Evolutionary conservation across 1,140 invertebrate species (phyloP).

Genomic region (Drosophila eugracilis): DNA sequence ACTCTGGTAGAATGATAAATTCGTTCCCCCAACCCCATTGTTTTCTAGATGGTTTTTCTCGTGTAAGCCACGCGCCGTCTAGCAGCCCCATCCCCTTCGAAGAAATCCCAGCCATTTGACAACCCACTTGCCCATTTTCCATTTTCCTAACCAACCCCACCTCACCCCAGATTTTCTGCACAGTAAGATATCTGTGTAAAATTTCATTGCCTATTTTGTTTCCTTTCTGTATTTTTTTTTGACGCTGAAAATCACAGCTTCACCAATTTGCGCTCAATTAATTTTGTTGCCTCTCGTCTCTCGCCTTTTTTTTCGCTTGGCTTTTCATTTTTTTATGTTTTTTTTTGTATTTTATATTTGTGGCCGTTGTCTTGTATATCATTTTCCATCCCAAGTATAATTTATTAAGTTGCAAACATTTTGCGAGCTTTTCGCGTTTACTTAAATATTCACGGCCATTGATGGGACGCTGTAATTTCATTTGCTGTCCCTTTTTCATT

Average conservation of each 20-base stretch:
- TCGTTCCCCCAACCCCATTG: slow-evolving; percentile 51
- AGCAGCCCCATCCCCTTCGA: slow-evolving; percentile 16
- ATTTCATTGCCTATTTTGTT: slow-evolving; percentile 59
- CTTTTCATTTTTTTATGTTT: slow-evolving; percentile 7
- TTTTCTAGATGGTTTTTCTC: slow-evolving; percentile 21
- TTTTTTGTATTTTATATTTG: slow-evolving; percentile 48
- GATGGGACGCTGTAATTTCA: slow-evolving; percentile 50
- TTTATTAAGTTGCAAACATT: slow-evolving; percentile 67
- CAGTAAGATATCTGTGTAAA: slow-evolving; percentile 41
- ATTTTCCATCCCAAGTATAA: slow-evolving; percentile 44
- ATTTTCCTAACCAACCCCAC: too few relatives aligned
- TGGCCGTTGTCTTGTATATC: slow-evolving; percentile 57
- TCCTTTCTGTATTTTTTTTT: slow-evolving; percentile 17
- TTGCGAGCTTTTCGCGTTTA: slow-evolving; percentile 50
- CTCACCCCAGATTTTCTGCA: neutral
- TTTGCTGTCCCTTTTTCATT: slow-evolving; percentile 37
- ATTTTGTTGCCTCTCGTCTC: slow-evolving; percentile 59
- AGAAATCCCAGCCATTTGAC: slow-evolving; percentile 24
- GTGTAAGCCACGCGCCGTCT: slow-evolving; percentile 44
- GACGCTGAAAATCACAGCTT: slow-evolving; percentile 54
- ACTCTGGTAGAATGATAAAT: slow-evolving; percentile 68
- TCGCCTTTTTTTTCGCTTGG: neutral
- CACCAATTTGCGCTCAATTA: slow-evolving; percentile 81
- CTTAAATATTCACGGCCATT: slow-evolving; percentile 30
- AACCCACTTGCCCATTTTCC: slow-evolving; percentile 21